These are phyloP conservation scores for Aelia acuminata DNA, from an alignment of 2,888 invertebrate genomes.

Conservation along the genomic window DNA sequence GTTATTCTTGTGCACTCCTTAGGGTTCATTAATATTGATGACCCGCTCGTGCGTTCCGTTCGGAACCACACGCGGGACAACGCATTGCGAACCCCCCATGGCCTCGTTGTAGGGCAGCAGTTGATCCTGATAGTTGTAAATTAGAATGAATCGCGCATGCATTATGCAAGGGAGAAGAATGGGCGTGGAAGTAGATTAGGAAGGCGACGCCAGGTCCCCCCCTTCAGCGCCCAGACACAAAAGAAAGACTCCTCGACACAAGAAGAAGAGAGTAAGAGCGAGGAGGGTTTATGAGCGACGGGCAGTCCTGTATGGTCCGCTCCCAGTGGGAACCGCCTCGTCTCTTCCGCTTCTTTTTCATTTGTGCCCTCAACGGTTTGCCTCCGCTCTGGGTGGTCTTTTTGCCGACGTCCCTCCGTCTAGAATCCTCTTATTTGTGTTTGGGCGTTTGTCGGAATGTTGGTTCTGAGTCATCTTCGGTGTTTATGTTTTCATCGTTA, in stretches of 20 bases:
- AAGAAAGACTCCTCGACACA: background rate
- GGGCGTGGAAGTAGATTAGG: background rate
- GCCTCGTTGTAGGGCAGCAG: background rate
- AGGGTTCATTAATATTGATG: background rate
- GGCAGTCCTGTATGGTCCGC: background rate
- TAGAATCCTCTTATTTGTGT: slow-evolving; percentile 24
- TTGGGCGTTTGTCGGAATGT: slow-evolving; percentile 14
- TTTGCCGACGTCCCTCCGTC: background rate
- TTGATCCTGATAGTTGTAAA: slow-evolving; percentile 11
- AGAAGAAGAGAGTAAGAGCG: slow-evolving; percentile 6
- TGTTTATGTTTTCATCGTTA: background rate
- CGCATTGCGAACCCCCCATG: background rate
- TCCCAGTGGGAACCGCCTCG: background rate
- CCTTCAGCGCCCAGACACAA: slow-evolving; percentile 22
- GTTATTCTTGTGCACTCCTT: slow-evolving; percentile 3
- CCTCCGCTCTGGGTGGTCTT: background rate
- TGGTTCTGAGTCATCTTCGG: background rate
- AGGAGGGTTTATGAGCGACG: background rate
- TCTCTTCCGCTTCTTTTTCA: slow-evolving; percentile 2
- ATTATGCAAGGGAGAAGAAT: slow-evolving; percentile 4
- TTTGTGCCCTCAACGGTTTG: background rate
- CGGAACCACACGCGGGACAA: background rate
- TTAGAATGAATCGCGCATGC: background rate
- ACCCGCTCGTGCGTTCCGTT: background rate
- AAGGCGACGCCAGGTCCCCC: background rate